Evolutionary conservation across 1,140 invertebrate species (phyloP).

Genomic region (Copidosoma floridanum): DNA sequence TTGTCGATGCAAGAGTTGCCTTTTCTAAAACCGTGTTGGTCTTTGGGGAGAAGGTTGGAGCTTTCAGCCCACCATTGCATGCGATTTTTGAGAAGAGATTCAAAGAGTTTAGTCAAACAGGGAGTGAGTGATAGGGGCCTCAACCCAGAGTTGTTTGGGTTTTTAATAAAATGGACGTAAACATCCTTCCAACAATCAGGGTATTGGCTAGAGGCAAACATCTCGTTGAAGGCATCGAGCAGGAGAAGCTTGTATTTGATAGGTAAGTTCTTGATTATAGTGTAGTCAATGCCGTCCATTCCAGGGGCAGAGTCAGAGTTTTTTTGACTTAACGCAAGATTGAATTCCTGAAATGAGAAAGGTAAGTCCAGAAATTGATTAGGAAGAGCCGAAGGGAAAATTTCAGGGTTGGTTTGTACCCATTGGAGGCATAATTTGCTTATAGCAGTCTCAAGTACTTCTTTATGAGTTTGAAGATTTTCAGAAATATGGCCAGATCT

Average conservation of each 20-base stretch:
- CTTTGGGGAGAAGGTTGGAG: too few species aligned
- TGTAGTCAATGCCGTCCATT: background rate
- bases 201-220: too few species aligned
- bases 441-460: background rate
- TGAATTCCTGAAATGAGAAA: background rate
- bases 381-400: background rate
- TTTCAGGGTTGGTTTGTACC: background rate
- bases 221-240: constrained; percentile 14
- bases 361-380: background rate
- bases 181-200: too few species aligned
- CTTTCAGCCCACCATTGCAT: too few species aligned
- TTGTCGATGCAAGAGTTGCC: too few species aligned
- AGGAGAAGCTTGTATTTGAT: background rate
- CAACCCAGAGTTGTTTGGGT: too few species aligned
- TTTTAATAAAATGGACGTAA: too few species aligned
- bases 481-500: background rate
- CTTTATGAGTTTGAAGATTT: background rate
- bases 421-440: background rate
- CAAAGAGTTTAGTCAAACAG: too few species aligned
- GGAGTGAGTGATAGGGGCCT: too few species aligned
- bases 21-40: too few species aligned
- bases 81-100: too few species aligned
- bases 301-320: background rate
- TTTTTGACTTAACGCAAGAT: background rate
- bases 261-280: background rate